These are phyloP conservation scores for Melanophora roralis DNA, from an alignment of 2,888 invertebrate species.

Conservation along the genomic window DNA sequence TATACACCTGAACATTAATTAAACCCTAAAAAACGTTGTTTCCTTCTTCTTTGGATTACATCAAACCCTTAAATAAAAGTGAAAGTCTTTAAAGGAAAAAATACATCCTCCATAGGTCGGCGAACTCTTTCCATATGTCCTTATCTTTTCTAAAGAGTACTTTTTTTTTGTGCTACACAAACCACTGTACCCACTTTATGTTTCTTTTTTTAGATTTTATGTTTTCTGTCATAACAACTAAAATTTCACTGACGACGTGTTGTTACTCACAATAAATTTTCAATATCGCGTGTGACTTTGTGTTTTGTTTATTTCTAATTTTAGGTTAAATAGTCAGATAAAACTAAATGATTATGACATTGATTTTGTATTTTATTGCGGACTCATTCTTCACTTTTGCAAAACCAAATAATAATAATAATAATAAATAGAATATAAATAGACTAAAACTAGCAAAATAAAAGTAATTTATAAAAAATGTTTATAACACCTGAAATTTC, in stretches of 20 bases:
- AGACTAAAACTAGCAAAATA: not conserved
- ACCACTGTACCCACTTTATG: constrained; percentile 1
- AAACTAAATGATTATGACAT: constrained; percentile 48
- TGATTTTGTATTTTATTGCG: constrained; percentile 42
- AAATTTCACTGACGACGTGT: constrained; percentile 17
- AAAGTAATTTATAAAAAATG: constrained; percentile 15
- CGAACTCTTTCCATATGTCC: too few relatives aligned
- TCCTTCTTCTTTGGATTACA: too few relatives aligned
- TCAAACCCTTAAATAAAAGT: too few relatives aligned
- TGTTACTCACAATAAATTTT: constrained; percentile 36
- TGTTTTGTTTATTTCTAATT: constrained; percentile 41
- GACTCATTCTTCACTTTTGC: not conserved
- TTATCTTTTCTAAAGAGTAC: too few relatives aligned
- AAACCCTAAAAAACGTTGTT: too few relatives aligned
- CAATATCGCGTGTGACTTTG: constrained; percentile 42
- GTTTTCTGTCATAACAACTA: not conserved
- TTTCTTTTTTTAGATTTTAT: not conserved
- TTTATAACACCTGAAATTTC: constrained; percentile 25
- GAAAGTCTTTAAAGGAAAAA: too few relatives aligned
- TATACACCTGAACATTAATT: too few relatives aligned
- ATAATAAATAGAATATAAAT: not conserved
- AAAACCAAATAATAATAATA: too few relatives aligned
- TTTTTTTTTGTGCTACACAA: not conserved
- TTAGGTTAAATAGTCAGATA: constrained; percentile 33
- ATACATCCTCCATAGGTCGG: too few relatives aligned